Base-by-base conservation (phyloP, 2,888 invertebrate genomes). In the Merodon equestris region DNA sequence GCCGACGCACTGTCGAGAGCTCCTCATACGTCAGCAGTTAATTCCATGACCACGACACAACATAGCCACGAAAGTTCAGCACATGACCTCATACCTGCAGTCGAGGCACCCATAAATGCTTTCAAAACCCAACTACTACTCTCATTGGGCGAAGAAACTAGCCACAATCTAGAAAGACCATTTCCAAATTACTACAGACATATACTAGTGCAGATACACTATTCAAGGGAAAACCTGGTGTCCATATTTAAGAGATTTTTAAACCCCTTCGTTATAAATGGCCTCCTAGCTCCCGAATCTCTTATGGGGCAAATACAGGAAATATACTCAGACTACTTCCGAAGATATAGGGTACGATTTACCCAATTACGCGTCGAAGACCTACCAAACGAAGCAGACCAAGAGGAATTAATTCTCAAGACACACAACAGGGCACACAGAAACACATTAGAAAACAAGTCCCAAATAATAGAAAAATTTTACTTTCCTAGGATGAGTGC, bases 101-200 rank as follows among this genome's bases (percentile, higher is more conserved):
- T 61, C 5, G 53, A 50, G 27, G 4, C 50, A 12, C 83, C 70
- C 9, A 79, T 74, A 10, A 82, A 76, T 34, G 68, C 68, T 7
- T 82, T 79, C 34, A 81, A 70, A 61, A 84, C 81, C 15, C 81
- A 79, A 61, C 40, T 82, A 10, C 51, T 82, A 17, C 34, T 63
- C 13, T 12, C 40, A 34, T 70, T 40, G 1, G 61, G 42, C 7
- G 70, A 58, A 38, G 19, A 45, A 45, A 54, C 66, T 9, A 15
- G 40, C n/a, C 67, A 79, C 54, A 57, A 73, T 45, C 72, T 81
- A 27, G 44, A 77, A 51, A 36, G 12, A 44, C 19, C 17, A 4
- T 66, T 66, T 14, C 48, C 66, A 13, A 18, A 47, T 12, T 74
- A 48, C 12, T 53, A 67, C 15, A 15, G 73, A 7, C 60, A 67